These are phyloP conservation scores for Benitochromis conjunctus DNA, from an alignment of 2,113 vertebrate species.

Conservation along the genomic window DNA sequence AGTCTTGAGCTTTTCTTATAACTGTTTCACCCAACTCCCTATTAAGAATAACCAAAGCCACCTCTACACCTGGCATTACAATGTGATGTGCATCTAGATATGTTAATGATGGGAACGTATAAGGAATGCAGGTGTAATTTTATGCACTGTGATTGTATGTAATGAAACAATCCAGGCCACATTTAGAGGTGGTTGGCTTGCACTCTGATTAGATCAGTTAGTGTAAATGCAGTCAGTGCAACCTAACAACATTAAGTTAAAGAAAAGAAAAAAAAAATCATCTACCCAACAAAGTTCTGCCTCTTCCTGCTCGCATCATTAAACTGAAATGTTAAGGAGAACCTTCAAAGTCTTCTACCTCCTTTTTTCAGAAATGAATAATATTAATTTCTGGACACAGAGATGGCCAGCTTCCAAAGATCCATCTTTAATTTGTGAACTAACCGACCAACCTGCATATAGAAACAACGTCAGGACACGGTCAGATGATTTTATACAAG, in stretches of 20 bases:
- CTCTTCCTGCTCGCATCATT: neutral
- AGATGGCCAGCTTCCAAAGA: neutral
- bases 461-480: neutral
- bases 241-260: neutral
- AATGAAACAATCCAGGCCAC: neutral
- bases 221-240: neutral
- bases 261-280: neutral
- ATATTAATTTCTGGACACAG: neutral
- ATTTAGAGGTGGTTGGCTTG: neutral
- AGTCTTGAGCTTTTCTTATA: neutral
- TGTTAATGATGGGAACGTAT: neutral
- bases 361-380: neutral
- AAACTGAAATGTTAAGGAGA: neutral
- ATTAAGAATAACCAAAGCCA: neutral
- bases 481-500: neutral
- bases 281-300: neutral
- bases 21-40: neutral
- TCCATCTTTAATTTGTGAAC: neutral
- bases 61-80: neutral
- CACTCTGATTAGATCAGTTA: neutral
- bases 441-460: neutral
- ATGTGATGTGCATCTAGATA: neutral
- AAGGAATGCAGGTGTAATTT: neutral
- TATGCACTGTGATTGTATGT: neutral
- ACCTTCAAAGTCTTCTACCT: neutral